Percentiles rank a stretch among this genome's conserved stretches.
phyloP scores from a whole-genome alignment of 1,140 invertebrate species.

The Hycleus cichorii region DNA sequence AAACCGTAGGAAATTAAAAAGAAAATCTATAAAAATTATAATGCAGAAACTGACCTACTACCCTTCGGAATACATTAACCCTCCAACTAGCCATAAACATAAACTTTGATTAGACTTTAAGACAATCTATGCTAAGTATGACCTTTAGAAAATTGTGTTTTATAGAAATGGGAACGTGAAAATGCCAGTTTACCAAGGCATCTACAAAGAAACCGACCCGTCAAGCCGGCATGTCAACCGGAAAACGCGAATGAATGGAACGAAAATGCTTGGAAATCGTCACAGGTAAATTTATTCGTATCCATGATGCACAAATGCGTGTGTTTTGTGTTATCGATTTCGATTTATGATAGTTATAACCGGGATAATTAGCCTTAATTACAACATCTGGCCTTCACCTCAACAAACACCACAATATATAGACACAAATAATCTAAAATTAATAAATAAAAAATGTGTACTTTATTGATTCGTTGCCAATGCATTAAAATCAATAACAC shows the following conservation, averaged over 20 bases:
- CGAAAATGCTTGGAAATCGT: slow-evolving; percentile 48
- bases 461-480: too few species aligned
- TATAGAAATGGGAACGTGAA: slow-evolving; percentile 62
- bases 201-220: slow-evolving; percentile 49
- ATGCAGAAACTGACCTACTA: slow-evolving; percentile 11
- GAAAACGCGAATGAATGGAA: slow-evolving; percentile 49
- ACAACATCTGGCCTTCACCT: slow-evolving; percentile 2
- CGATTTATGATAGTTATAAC: too few species aligned
- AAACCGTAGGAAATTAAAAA: too few species aligned
- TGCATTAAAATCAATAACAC: too few species aligned
- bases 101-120: too few species aligned
- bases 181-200: slow-evolving; percentile 54
- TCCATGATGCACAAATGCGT: background rate
- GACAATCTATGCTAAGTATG: too few species aligned
- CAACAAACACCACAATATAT: background rate
- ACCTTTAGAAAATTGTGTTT: slow-evolving; percentile 4
- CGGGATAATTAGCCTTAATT: too few species aligned
- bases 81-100: background rate
- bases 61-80: slow-evolving; percentile 8
- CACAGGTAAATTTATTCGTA: slow-evolving; percentile 43
- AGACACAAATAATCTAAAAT: too few species aligned
- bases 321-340: too few species aligned
- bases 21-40: background rate
- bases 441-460: too few species aligned
- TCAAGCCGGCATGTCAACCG: slow-evolving; percentile 45